phyloP scores from a whole-genome alignment of 1,140 invertebrate genomes.

The Eriocheir sinensis region DNA sequence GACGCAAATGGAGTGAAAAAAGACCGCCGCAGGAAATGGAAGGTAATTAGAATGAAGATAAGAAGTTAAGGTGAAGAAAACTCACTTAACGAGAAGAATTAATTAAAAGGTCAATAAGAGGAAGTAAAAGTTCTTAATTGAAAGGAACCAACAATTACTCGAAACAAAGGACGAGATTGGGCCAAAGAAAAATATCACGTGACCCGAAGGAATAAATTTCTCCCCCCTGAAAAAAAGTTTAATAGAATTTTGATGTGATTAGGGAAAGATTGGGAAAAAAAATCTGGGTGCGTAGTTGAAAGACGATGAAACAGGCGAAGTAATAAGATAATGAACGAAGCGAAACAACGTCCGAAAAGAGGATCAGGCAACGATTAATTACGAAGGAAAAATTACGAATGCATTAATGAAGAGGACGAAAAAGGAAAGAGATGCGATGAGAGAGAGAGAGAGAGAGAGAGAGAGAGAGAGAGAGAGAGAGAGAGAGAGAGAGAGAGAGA shows the following conservation, averaged over 20 bases:
- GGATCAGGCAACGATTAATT: not conserved
- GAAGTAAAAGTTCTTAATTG: constrained; percentile 4
- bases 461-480: constrained; percentile 22
- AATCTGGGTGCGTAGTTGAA: not conserved
- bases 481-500: constrained; percentile 22
- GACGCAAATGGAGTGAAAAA: not conserved
- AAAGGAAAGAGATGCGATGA: too few species aligned
- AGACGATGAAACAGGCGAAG: not conserved
- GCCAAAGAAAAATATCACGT: not conserved
- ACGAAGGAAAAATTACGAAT: not conserved
- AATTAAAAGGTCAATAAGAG: constrained; percentile 18
- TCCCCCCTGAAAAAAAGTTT: not conserved
- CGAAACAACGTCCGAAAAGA: not conserved
- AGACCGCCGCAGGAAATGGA: not conserved
- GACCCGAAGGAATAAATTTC: not conserved
- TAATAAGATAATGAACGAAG: not conserved
- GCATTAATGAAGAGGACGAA: not conserved
- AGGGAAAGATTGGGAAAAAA: not conserved
- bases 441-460: not conserved
- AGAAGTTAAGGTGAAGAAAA: not conserved
- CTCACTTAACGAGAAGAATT: constrained; percentile 5
- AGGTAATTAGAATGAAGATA: not conserved
- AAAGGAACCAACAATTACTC: constrained; percentile 7
- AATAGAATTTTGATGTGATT: constrained; percentile 26
- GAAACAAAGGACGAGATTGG: not conserved